These are phyloP conservation scores for Nothoprocta perdicaria DNA, from an alignment of 2,113 vertebrate genomes.

Conservation along the genomic window DNA sequence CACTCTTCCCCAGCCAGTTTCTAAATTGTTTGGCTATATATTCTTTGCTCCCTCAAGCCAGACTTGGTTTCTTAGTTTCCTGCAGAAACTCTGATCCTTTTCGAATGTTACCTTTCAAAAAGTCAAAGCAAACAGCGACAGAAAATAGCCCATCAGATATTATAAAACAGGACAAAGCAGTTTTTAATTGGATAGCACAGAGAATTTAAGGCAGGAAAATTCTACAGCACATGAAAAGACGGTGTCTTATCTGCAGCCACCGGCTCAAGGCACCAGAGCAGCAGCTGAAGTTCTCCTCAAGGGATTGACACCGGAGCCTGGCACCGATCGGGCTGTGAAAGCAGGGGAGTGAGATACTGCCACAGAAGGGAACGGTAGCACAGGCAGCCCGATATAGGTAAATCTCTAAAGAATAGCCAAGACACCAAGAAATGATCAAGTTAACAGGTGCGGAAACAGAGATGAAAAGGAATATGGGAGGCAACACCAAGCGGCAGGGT, in stretches of 20 bases:
- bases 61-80: background rate
- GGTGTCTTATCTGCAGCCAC: background rate
- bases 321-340: constrained; percentile 3
- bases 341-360: background rate
- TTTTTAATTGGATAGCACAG: background rate
- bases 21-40: background rate
- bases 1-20: background rate
- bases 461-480: background rate
- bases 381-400: background rate
- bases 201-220: constrained; percentile 26
- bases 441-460: background rate
- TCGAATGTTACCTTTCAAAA: background rate
- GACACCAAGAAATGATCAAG: background rate
- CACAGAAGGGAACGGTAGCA: background rate
- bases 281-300: background rate
- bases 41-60: background rate
- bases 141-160: background rate
- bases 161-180: background rate
- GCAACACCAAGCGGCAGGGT: background rate
- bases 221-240: background rate
- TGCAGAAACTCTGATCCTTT: background rate
- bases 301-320: background rate
- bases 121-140: background rate
- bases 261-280: background rate
- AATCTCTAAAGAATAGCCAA: background rate